Percentiles rank a stretch among this genome's conserved stretches.
phyloP scores from a whole-genome alignment of 2,888 invertebrate genomes.

The Sinhomidia bicolor region DNA sequence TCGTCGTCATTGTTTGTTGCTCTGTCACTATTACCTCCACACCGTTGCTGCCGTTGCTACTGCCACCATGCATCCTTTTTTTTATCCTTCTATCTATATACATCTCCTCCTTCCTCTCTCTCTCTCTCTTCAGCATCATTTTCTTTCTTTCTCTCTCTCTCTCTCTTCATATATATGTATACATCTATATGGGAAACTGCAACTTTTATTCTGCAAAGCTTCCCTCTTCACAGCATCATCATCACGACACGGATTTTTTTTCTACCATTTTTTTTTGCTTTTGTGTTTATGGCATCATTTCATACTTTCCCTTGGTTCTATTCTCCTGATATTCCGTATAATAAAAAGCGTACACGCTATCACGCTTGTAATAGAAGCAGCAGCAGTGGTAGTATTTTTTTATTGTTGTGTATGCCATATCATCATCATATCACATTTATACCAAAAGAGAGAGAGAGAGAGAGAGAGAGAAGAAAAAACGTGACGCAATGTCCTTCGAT shows the following conservation, averaged over 20 bases:
- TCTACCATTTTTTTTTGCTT: not conserved
- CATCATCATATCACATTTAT: not conserved
- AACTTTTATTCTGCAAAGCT: conserved; percentile 20
- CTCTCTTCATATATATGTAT: too few species aligned
- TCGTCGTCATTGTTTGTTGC: conserved; percentile 1
- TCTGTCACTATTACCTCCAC: not conserved
- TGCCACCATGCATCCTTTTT: not conserved
- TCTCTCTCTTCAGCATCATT: not conserved
- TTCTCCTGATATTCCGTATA: not conserved
- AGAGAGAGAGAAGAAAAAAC: conserved; percentile 17
- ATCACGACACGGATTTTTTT: not conserved
- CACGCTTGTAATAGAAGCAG: not conserved
- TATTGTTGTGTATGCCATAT: conserved; percentile 15
- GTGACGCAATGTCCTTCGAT: conserved; percentile 77
- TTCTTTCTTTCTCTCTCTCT: not conserved
- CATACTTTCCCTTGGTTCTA: not conserved
- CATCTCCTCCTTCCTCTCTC: not conserved
- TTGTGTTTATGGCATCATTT: conserved; percentile 39
- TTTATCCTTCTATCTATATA: not conserved
- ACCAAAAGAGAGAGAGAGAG: not conserved
- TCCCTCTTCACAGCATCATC: not conserved
- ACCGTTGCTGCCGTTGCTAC: not conserved
- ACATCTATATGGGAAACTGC: not conserved
- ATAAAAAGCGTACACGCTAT: conserved; percentile 24
- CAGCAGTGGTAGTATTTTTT: not conserved